Conservation (phyloP, 2,888 invertebrate genomes). For the Aricia artaxerxes region DNA sequence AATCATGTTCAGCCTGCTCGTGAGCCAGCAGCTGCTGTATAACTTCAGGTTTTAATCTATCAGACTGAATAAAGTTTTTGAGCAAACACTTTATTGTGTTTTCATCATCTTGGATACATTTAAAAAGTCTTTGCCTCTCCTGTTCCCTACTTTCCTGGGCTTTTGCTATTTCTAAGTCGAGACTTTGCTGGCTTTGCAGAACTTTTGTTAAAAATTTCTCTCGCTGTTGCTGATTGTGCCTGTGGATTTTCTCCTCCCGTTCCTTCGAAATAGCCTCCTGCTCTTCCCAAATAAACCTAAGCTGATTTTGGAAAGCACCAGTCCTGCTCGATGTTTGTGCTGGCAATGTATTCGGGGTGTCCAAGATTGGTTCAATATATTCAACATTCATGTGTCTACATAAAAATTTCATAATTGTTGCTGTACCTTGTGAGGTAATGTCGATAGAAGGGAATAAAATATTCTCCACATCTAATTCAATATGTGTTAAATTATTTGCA, state of each 20-base stretch:
- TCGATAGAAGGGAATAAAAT: slow-evolving; percentile 84
- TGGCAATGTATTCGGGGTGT: background rate
- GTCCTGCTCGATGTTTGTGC: slow-evolving; percentile 35
- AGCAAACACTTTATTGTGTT: slow-evolving; percentile 83
- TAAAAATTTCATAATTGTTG: slow-evolving; percentile 84
- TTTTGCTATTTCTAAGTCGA: slow-evolving; percentile 84
- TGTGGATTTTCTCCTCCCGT: slow-evolving; percentile 84
- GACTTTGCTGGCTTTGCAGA: slow-evolving; percentile 82
- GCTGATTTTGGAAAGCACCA: slow-evolving; percentile 39
- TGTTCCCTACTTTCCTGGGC: slow-evolving; percentile 84
- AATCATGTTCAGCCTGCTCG: slow-evolving; percentile 84
- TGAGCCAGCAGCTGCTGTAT: slow-evolving; percentile 83
- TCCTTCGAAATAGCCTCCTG: slow-evolving; percentile 82
- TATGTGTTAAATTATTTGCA: slow-evolving; percentile 80
- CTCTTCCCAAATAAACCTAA: slow-evolving; percentile 77
- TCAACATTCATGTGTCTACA: slow-evolving; percentile 70
- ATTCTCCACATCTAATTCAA: slow-evolving; percentile 82
- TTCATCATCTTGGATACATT: slow-evolving; percentile 83
- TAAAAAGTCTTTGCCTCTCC: slow-evolving; percentile 81
- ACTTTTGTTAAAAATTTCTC: slow-evolving; percentile 79
- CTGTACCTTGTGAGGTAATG: slow-evolving; percentile 80
- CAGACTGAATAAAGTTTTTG: slow-evolving; percentile 82
- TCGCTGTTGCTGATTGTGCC: slow-evolving; percentile 81
- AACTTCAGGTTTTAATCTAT: slow-evolving; percentile 80
- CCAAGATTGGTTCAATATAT: slow-evolving; percentile 63